These are phyloP conservation scores for Metellina segmentata DNA, from an alignment of 2,888 invertebrate species.

Conservation along the genomic window DNA sequence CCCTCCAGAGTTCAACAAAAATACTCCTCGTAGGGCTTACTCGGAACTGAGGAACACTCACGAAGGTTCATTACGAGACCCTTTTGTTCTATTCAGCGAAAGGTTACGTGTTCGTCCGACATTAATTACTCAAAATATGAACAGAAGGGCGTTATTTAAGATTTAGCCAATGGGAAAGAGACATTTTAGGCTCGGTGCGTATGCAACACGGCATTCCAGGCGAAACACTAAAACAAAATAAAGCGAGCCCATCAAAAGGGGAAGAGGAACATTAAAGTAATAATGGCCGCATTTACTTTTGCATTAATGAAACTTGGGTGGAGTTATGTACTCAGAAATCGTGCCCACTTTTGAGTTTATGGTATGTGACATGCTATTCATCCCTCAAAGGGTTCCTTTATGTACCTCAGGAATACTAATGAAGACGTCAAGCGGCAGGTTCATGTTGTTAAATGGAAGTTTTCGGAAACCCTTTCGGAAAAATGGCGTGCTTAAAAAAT, in stretches of 20 bases:
- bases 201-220: conserved; percentile 12
- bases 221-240: conserved; percentile 24
- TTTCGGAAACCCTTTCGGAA: not conserved
- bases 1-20: too few species aligned
- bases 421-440: conserved; percentile 13
- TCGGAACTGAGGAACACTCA: too few species aligned
- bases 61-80: too few species aligned
- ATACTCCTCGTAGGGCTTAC: too few species aligned
- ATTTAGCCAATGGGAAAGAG: conserved; percentile 7
- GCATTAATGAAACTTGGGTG: conserved; percentile 59
- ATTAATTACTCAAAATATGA: not conserved
- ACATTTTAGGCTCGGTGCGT: not conserved
- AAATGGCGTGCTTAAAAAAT: not conserved
- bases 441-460: not conserved
- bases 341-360: conserved; percentile 35
- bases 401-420: conserved; percentile 17
- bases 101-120: too few species aligned
- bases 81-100: too few species aligned
- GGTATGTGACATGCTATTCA: conserved; percentile 35
- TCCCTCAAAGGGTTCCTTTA: conserved; percentile 20
- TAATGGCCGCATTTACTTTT: conserved; percentile 38
- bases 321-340: conserved; percentile 24
- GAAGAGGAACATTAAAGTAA: conserved; percentile 42
- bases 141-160: conserved; percentile 2
- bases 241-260: conserved; percentile 9